phyloP scores from a whole-genome alignment of 2,797 vertebrate genomes.

The Threskiornis aethiopicus region DNA sequence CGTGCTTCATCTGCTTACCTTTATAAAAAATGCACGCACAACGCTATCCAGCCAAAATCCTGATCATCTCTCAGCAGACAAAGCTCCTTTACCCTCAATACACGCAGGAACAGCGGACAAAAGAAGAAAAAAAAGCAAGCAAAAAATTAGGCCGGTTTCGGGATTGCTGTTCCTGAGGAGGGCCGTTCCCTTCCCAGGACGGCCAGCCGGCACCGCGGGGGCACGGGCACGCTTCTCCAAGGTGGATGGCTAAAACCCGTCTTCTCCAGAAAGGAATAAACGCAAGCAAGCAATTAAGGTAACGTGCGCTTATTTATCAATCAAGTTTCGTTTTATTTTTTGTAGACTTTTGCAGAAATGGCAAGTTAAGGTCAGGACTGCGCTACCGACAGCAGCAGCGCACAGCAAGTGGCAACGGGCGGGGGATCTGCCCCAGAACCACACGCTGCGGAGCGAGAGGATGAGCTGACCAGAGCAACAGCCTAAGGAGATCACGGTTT shows the following conservation, averaged over 20 bases:
- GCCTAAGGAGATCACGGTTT: neutral
- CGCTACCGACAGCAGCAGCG: too few relatives aligned
- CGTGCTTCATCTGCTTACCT: neutral
- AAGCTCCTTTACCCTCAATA: neutral
- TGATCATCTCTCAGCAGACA: accelerated
- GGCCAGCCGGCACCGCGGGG: accelerated
- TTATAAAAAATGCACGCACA: too few relatives aligned
- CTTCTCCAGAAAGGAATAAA: neutral
- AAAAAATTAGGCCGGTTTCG: neutral
- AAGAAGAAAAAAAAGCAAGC: neutral
- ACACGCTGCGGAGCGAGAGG: too few relatives aligned
- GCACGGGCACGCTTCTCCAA: too few relatives aligned
- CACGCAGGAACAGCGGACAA: neutral
- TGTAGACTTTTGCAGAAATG: neutral
- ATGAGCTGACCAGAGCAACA: too few relatives aligned
- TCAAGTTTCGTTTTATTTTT: neutral
- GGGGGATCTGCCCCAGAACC: too few relatives aligned
- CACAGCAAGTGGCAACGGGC: too few relatives aligned
- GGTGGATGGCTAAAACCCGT: accelerated
- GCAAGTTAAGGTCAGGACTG: neutral
- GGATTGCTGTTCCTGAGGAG: neutral
- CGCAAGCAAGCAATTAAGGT: neutral
- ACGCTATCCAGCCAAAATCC: neutral
- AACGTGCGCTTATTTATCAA: neutral
- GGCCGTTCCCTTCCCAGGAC: neutral